Evolutionary conservation across 2,113 vertebrate genomes (phyloP).

Genomic region (Anguilla japonica): DNA sequence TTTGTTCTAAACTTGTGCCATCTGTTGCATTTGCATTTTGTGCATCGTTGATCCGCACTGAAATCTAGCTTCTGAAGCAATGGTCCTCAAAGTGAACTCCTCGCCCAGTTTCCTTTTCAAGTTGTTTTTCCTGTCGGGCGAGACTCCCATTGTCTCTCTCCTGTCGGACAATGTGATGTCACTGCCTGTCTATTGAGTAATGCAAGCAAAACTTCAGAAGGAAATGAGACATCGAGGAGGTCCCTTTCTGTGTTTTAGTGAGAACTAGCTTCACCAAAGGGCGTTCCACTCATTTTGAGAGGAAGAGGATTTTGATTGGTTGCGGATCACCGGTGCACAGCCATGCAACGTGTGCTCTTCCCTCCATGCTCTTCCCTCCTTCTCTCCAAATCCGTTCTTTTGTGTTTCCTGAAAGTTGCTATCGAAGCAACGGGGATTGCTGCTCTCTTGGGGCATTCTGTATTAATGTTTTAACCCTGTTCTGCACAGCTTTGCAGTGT

Average conservation of each 20-base stretch:
- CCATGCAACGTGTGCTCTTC: conserved; percentile 63
- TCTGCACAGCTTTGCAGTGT: conserved; percentile 7
- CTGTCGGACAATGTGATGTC: neutral
- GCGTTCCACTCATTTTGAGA: neutral
- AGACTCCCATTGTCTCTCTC: neutral
- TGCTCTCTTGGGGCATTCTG: neutral
- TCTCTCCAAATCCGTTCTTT: conserved; percentile 41
- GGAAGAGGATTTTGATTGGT: neutral
- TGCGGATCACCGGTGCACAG: conserved; percentile 68
- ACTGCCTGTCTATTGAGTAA: neutral
- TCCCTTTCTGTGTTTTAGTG: neutral
- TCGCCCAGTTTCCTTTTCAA: neutral
- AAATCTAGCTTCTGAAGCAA: neutral
- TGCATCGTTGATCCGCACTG: conserved; percentile 85
- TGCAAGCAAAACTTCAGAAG: neutral
- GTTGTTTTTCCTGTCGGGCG: neutral
- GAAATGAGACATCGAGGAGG: neutral
- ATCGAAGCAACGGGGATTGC: neutral
- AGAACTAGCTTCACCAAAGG: neutral
- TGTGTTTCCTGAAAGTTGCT: conserved; percentile 19
- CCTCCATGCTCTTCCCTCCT: conserved; percentile 64
- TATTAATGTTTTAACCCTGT: neutral
- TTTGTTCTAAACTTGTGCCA: conserved; percentile 52
- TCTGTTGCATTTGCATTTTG: conserved; percentile 75
- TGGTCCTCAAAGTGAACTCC: conserved; percentile 1